Conservation (phyloP, 2,888 invertebrate species). For the Alentia gelatinosa region DNA sequence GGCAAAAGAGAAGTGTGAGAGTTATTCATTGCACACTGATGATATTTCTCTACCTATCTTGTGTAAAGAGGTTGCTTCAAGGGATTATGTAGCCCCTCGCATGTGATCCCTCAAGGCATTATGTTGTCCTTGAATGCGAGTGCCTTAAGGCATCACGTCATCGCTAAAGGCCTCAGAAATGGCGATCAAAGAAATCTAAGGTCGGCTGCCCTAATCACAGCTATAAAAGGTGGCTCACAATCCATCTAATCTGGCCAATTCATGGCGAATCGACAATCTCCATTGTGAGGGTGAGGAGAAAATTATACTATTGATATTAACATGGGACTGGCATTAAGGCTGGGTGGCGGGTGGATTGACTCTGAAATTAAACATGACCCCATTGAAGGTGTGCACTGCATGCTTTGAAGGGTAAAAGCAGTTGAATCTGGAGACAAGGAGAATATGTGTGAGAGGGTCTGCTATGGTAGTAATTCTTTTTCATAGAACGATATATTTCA, state of each 20-base stretch:
- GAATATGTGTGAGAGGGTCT: neutral
- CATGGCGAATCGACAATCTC: conserved; percentile 46
- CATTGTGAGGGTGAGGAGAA: neutral
- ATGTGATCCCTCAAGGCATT: neutral
- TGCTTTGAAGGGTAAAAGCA: neutral
- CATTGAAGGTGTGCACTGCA: neutral
- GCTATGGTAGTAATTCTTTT: too few species aligned
- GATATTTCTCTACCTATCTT: too few species aligned
- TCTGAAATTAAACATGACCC: conserved; percentile 53
- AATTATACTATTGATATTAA: conserved; percentile 57
- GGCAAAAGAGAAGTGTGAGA: too few species aligned
- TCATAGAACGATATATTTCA: too few species aligned
- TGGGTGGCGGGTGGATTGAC: conserved; percentile 12
- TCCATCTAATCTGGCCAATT: conserved; percentile 42
- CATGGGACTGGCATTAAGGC: conserved; percentile 40
- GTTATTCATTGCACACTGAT: too few species aligned
- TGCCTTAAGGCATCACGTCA: neutral
- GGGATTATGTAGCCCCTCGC: neutral
- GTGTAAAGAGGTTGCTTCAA: too few species aligned
- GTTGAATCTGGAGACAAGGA: neutral
- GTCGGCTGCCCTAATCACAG: neutral
- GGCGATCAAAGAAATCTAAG: neutral
- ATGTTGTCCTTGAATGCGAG: neutral
- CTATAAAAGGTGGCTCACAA: conserved; percentile 3
- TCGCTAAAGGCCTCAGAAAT: neutral